Evolutionary conservation across 2,113 vertebrate genomes (phyloP), one percentile per base, ranked within the genome.

Genomic region (Eulacestoma nigropectus): DNA sequence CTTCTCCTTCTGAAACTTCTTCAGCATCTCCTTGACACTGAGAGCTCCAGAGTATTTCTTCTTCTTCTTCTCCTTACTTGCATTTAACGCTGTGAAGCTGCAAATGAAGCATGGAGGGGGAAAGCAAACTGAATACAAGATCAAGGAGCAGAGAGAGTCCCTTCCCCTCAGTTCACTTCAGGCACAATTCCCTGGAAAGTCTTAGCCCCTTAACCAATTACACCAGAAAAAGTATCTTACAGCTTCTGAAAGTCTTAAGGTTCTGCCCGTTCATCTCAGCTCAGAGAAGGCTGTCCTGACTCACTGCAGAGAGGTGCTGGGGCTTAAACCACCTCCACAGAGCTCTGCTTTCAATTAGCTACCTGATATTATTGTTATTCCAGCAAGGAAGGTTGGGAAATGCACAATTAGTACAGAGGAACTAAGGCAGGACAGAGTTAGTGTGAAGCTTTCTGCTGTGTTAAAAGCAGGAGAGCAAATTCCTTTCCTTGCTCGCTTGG

Each of bases 1-100:
- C 63, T 99, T 99, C 95, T 99, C 99, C 60, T 98, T 99, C 85
- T 99, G 98, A 83, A 99, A 99, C 85, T 98, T 99, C 87, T 98
- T 99, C 83, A 99, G 86, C 99, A 99, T 99, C 86, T 99, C 99
- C 91, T 98, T 98, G 77, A 99, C 98, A 1, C 98, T 98, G 62
- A 99, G 68, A 13, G 98, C 91, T 18, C 98, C 97, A 1, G 96
- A 97, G 18, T 96, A 95, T 83, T 98, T 99, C 89, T 98, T 99
- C 88, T 99, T 99, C 94, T 98, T 99, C 91, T 99, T 99, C 80
- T 98, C 97, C 72, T 98, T 98, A 89, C 92, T 95, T 64, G 97
- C 93, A 73, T 98, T 98, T 95, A 99, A 96, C 6, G 98, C 97
- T 15, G 96, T 93, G 78, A 97, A 98, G 74, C 98, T 98, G 84